phyloP scores from a whole-genome alignment of 2,113 vertebrate genomes.

The Salminus brasiliensis region DNA sequence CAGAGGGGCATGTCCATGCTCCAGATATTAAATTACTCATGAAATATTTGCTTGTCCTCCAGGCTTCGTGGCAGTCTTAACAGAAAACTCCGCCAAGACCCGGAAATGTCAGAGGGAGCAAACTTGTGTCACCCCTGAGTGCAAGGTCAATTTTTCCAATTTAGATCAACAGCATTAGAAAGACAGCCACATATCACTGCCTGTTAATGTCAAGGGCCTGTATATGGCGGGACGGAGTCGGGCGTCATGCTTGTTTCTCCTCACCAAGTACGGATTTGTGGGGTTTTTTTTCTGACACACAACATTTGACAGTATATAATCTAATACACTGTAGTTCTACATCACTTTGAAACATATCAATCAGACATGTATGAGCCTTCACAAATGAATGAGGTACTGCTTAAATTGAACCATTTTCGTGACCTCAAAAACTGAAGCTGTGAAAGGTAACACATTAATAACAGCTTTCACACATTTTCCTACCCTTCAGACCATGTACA shows the following conservation, averaged over 20 bases:
- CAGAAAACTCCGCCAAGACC: slow-evolving; percentile 32
- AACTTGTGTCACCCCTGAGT: slow-evolving; percentile 45
- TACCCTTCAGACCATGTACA: too few species aligned
- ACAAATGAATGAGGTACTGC: too few species aligned
- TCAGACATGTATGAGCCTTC: too few species aligned
- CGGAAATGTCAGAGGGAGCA: slow-evolving; percentile 44
- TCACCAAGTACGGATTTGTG: background rate
- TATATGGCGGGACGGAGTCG: background rate
- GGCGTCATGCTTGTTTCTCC: slow-evolving; percentile 18
- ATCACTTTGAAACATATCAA: too few species aligned
- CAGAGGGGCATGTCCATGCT: slow-evolving; percentile 39
- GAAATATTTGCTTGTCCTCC: slow-evolving; percentile 53
- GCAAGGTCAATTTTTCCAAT: slow-evolving; percentile 61
- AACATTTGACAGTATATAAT: too few species aligned
- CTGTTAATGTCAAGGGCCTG: slow-evolving; percentile 43
- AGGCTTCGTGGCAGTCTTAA: slow-evolving; percentile 37
- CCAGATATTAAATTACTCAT: slow-evolving; percentile 61
- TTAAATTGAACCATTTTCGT: too few species aligned
- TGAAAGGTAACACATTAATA: too few species aligned
- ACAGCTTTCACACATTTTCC: too few species aligned
- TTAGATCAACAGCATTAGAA: slow-evolving; percentile 47
- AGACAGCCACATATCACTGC: slow-evolving; percentile 48
- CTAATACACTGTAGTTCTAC: too few species aligned
- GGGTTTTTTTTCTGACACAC: background rate
- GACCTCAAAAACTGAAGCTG: too few species aligned